Conservation (phyloP, 1,140 invertebrate genomes). For the Drosophila hydei region DNA sequence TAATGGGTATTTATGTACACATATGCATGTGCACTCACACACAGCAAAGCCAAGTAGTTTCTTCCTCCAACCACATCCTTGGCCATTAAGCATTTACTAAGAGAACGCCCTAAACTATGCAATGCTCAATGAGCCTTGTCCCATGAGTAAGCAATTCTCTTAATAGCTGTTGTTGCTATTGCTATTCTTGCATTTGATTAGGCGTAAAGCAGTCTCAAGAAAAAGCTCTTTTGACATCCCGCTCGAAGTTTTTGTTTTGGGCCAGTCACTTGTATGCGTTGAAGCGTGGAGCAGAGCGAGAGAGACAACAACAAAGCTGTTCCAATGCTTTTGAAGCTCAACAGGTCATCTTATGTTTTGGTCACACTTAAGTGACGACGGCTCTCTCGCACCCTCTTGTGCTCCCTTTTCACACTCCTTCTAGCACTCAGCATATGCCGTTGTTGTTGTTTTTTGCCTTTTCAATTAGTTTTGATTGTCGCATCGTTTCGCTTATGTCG, state of each 20-base stretch:
- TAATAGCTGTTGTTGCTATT: not conserved
- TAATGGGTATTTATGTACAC: no score
- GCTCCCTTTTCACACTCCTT: not conserved
- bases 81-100: not conserved
- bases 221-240: slow-evolving; percentile 17
- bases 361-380: slow-evolving; percentile 30
- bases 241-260: slow-evolving; percentile 12
- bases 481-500: slow-evolving; percentile 68
- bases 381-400: not conserved
- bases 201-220: slow-evolving; percentile 30
- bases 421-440: not conserved
- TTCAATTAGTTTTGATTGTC: slow-evolving; percentile 81
- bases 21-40: no score
- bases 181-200: slow-evolving; percentile 29
- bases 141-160: slow-evolving; percentile 17
- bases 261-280: slow-evolving; percentile 3
- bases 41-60: not conserved
- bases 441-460: slow-evolving; percentile 21
- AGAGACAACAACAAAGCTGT: not conserved
- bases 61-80: not conserved
- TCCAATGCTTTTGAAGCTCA: slow-evolving; percentile 10
- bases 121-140: slow-evolving; percentile 42
- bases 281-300: not conserved
- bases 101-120: slow-evolving; percentile 62
- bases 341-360: slow-evolving; percentile 14